These are phyloP conservation scores for Salvelinus namaycush DNA, from an alignment of 2,113 vertebrate genomes.

Conservation along the genomic window DNA sequence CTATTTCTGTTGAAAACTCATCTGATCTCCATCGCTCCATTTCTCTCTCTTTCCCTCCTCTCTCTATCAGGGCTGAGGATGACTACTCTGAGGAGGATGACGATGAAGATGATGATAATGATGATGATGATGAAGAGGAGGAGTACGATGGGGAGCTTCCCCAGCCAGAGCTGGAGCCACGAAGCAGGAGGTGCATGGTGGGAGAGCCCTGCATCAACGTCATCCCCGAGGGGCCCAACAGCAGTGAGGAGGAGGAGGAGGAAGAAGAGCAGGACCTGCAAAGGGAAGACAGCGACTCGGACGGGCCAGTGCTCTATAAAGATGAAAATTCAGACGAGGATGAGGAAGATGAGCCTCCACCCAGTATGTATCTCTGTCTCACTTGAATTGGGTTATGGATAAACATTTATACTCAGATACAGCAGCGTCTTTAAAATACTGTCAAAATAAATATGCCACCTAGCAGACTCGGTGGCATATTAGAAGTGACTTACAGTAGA, in stretches of 20 bases:
- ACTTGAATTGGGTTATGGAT: not conserved
- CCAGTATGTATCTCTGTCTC: constrained; percentile 57
- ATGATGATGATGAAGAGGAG: constrained; percentile 80
- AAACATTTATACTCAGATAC: too few species aligned
- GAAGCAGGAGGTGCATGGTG: constrained; percentile 74
- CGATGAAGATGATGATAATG: constrained; percentile 79
- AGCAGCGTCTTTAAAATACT: too few species aligned
- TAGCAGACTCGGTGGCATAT: too few species aligned
- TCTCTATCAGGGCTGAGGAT: constrained; percentile 83
- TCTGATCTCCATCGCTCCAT: not conserved
- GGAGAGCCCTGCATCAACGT: constrained; percentile 81
- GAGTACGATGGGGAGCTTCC: constrained; percentile 79
- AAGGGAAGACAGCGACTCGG: constrained; percentile 89
- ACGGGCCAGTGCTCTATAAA: constrained; percentile 89
- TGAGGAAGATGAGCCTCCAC: constrained; percentile 82
- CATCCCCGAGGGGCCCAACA: constrained; percentile 79
- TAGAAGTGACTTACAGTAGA: too few species aligned
- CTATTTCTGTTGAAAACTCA: too few species aligned
- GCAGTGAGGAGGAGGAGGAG: constrained; percentile 79
- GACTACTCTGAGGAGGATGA: constrained; percentile 88
- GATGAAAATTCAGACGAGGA: constrained; percentile 89
- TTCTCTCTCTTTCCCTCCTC: constrained; percentile 13
- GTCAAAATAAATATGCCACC: not conserved
- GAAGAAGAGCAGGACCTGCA: constrained; percentile 72
- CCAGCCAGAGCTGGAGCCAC: constrained; percentile 74